Base-by-base conservation (phyloP, 2,888 invertebrate species). In the Agrochola circellaris region DNA sequence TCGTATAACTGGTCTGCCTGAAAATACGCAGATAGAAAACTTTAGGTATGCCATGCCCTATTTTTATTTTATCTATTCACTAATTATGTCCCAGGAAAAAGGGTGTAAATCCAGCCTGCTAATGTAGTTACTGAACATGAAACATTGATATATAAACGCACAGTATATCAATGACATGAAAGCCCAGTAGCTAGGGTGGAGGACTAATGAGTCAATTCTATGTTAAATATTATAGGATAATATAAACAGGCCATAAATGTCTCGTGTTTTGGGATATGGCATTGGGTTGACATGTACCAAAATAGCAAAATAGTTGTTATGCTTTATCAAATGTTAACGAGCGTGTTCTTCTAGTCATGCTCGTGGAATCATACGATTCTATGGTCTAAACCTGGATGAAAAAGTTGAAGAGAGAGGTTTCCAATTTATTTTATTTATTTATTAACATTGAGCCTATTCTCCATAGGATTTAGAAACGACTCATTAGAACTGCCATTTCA, bases 1-100 rank as follows among this genome's bases (percentile, higher is more conserved):
- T 99, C 99, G 91, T 98, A 98, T 72, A 99, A 95, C 92, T 99
- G 99, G 96, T 99, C 99, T 23, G 99, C 99, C 98, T 98, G 88
- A 60, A 90, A 78, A 72, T 69, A 65, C 0, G 58, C 30, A 45
- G 45, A 73, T 34, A 9, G 30, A 56, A 42, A 30, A 58, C 6
- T 45, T 72, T 45, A n/a, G n/a, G n/a, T 7, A 71, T 60, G 11
- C 11, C 15, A 13, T 20, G 42, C 20, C 20, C 45, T 20, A 26
- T 38, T 67, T 34, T 45, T 45, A 42, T 42, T 42, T 42, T 42
- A 42, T 42, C 9, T 11, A 38, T 38, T 66, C 30, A 30, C 66
- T 30, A 23, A 58, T 56, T n/a, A 56, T 26, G 15, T 6, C 30
- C 15, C 62, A 38, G 13, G 20, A 42, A 48, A 26, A 20, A 15